Base-by-base conservation (phyloP, 92 coral and sea anemone genomes). In the Bergia sp. region DNA sequence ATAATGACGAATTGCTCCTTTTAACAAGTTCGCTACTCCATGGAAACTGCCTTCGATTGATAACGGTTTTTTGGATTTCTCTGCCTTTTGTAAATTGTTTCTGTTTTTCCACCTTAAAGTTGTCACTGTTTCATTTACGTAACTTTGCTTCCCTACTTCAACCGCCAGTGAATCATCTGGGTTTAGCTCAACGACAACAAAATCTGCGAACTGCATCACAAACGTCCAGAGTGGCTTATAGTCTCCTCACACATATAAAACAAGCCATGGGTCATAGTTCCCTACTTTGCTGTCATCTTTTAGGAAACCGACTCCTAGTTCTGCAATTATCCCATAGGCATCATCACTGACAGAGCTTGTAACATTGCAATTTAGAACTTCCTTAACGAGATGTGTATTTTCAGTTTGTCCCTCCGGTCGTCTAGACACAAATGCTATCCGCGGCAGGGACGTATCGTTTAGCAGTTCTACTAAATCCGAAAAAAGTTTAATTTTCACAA, bases 391-490 rank as follows among this genome's bases (percentile, higher is more conserved):
- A 10, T 40, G 49, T 76, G 4, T 41, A 41, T 76, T 76, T 49
- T 76, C 80, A 7, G 80, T 76, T 76, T 76, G 53, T 41, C 23
- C 44, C 43, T 76, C 80, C 44, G 80, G 53, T 18, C 80, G 80
- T 41, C 80, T 76, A 15, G 80, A 76, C 5, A 76, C 47, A 76
- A 76, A 76, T 76, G 80, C 80, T 76, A 76, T 76, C 39, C 80
- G 49, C 49, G 29, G 29, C 0, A 73, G 78, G 45, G 38, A 11
- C 21, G 47, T 37, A 45, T 73, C 78, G 4, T 73, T 73, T 13
- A 73, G 78, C 78, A 73, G 78, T 37, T 73, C 78, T 10, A 73
- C 18, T 9, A 42, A 37, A 37, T 73, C 43, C 40, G 78, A 73
- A 73, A 73, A 73, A 29, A 73, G 43, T 38, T 73, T 73, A 73